phyloP scores from a whole-genome alignment of 2,888 invertebrate species.

The Eupsilia transversa region DNA sequence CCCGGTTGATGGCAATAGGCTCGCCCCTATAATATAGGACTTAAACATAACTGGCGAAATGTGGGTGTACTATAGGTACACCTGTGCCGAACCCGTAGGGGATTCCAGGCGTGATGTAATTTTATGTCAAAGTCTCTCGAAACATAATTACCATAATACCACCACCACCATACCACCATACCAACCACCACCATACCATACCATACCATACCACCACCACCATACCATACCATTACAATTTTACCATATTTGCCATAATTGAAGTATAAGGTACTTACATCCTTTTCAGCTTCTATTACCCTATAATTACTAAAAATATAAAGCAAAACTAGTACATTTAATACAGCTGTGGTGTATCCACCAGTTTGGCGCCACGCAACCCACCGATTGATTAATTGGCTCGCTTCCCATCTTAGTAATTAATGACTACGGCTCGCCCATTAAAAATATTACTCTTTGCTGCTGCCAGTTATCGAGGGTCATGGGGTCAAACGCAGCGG shows the following conservation, averaged over 20 bases:
- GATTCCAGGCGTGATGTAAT: too few species aligned
- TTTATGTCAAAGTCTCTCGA: background rate
- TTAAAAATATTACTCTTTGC: slow-evolving; percentile 62
- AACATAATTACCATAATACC: too few species aligned
- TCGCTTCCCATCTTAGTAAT: slow-evolving; percentile 58
- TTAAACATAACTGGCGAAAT: too few species aligned
- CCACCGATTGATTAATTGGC: slow-evolving; percentile 60
- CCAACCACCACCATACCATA: too few species aligned
- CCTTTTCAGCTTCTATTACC: background rate
- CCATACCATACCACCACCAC: too few species aligned
- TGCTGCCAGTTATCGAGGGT: slow-evolving; percentile 15
- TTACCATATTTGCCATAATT: too few species aligned
- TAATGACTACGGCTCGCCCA: slow-evolving; percentile 51
- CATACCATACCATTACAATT: too few species aligned
- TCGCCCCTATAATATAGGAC: too few species aligned
- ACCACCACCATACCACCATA: too few species aligned
- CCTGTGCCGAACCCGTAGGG: too few species aligned
- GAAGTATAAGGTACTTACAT: background rate
- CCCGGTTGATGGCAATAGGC: too few species aligned
- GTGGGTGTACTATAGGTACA: too few species aligned
- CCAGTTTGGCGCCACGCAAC: slow-evolving; percentile 43
- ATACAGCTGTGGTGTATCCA: slow-evolving; percentile 8
- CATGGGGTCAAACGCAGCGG: slow-evolving; percentile 13
- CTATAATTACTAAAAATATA: background rate
- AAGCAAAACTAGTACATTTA: background rate